Evolutionary conservation across 2,797 vertebrate species (phyloP).

Genomic region (Danio kyathit): DNA sequence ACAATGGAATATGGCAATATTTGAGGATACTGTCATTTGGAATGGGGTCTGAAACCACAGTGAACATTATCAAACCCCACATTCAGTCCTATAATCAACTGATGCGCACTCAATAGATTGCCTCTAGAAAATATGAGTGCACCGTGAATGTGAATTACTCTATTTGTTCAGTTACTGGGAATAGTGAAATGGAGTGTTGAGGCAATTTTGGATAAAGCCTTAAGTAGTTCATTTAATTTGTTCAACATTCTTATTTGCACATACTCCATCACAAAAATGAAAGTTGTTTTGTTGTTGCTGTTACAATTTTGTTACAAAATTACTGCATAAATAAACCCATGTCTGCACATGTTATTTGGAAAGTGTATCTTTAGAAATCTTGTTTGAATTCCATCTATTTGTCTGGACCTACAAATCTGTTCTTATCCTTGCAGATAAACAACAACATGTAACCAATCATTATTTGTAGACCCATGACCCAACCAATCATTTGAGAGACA

Average conservation of each 20-base stretch:
- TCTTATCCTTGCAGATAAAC: slow-evolving; percentile 51
- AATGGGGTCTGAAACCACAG: not conserved
- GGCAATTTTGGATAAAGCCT: no score
- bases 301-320: no score
- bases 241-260: no score
- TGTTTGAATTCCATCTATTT: slow-evolving; percentile 34
- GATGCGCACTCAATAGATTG: not conserved
- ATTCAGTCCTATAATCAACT: not conserved
- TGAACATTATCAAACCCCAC: not conserved
- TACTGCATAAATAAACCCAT: not conserved
- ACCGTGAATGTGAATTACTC: not conserved
- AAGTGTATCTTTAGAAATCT: not conserved
- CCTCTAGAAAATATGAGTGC: not conserved
- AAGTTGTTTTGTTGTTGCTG: no score
- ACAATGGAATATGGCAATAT: not conserved
- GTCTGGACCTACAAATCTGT: slow-evolving; percentile 37
- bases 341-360: not conserved
- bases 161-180: no score
- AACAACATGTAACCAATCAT: slow-evolving; percentile 44
- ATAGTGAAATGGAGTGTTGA: no score
- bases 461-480: slow-evolving; percentile 40
- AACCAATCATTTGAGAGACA: slow-evolving; percentile 52
- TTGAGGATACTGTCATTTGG: not conserved
- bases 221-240: no score
- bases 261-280: no score